Percentiles rank a stretch among this genome's conserved stretches.
Conservation (phyloP, 2,797 vertebrate genomes). For the Pyrocephalus nanus region DNA sequence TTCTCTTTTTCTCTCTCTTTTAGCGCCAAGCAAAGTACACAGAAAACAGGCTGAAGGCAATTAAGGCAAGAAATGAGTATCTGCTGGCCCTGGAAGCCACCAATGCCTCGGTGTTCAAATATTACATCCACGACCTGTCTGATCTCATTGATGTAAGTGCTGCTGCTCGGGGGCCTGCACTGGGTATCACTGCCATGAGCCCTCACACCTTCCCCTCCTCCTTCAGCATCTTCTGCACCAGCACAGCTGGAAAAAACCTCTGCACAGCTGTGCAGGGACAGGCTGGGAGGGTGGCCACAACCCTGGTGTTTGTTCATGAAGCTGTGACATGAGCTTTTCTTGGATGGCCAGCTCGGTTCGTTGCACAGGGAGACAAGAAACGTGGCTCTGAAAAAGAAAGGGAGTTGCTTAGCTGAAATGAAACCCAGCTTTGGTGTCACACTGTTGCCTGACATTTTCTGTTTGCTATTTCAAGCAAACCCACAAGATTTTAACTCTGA, state of each 20-base stretch:
- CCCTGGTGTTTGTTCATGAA: not conserved
- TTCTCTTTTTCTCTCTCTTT: slow-evolving; percentile 46
- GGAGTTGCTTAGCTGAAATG: not conserved
- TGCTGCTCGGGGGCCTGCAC: not conserved
- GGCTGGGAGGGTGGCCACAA: not conserved
- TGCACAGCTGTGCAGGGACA: not conserved
- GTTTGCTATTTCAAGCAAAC: not conserved
- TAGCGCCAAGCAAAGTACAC: slow-evolving; percentile 98
- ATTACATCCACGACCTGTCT: slow-evolving; percentile 97
- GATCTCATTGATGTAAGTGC: slow-evolving; percentile 97
- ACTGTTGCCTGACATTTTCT: not conserved
- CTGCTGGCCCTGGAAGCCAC: slow-evolving; percentile 95
- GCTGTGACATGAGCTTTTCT: not conserved
- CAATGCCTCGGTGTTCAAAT: slow-evolving; percentile 97
- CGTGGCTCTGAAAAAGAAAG: not conserved
- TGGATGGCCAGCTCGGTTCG: not conserved
- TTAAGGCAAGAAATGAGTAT: slow-evolving; percentile 97
- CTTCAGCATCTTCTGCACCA: not conserved
- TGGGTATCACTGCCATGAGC: not conserved
- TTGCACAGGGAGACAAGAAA: not conserved
- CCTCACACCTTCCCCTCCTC: not conserved
- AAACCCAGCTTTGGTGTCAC: not conserved
- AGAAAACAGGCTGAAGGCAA: slow-evolving; percentile 96
- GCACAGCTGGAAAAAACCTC: not conserved
- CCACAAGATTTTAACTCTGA: not conserved